Conservation (phyloP, 2,888 invertebrate species). For the Pollenia griseotomentosa region DNA sequence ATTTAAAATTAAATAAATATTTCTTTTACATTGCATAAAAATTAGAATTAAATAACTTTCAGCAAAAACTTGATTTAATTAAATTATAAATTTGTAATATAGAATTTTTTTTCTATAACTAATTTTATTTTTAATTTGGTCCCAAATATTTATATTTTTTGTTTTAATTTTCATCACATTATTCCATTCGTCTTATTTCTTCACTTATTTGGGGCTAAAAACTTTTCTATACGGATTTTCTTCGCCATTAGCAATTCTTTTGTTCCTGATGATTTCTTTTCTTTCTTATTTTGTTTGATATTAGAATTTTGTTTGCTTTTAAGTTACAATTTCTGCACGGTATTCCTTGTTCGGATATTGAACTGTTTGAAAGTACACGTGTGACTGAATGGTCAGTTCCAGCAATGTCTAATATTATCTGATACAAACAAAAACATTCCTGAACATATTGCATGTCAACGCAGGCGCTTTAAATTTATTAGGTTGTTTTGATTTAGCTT, state of each 20-base stretch:
- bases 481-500: constrained; percentile 29
- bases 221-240: background rate
- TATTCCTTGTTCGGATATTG: background rate
- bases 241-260: background rate
- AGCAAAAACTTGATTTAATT: too few relatives aligned
- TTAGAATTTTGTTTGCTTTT: background rate
- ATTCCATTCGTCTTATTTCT: too few relatives aligned
- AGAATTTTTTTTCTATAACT: too few relatives aligned
- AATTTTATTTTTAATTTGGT: too few relatives aligned
- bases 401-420: constrained; percentile 6
- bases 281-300: background rate
- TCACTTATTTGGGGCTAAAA: background rate
- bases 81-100: too few relatives aligned
- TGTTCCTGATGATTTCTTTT: background rate
- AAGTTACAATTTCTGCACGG: background rate
- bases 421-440: background rate
- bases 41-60: too few relatives aligned
- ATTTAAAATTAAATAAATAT: too few relatives aligned
- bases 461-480: constrained; percentile 39
- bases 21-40: too few relatives aligned
- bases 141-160: too few relatives aligned
- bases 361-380: constrained; percentile 43
- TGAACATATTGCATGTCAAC: constrained; percentile 17
- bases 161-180: too few relatives aligned
- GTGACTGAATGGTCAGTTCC: constrained; percentile 30